Percentiles rank a stretch among this genome's conserved stretches.
Evolutionary conservation across 2,888 invertebrate genomes (phyloP).

Genomic region (Tuta absoluta): DNA sequence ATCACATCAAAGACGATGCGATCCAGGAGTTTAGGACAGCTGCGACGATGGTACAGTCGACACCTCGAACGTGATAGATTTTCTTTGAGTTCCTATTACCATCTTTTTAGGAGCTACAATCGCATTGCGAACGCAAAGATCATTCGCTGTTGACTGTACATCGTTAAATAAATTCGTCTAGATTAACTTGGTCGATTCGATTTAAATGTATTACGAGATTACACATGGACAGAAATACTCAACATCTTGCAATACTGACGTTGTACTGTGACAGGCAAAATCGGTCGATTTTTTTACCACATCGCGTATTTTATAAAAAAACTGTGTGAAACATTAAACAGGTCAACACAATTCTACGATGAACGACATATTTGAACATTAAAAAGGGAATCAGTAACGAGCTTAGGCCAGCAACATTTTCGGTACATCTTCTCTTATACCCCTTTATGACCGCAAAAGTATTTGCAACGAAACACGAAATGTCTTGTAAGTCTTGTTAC

Average conservation of each 20-base stretch:
- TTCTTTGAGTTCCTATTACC: not conserved
- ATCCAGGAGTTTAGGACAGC: slow-evolving; percentile 54
- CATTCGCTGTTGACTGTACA: slow-evolving; percentile 5
- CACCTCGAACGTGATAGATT: not conserved
- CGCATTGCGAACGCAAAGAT: not conserved
- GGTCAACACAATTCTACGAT: no score
- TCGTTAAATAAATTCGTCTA: not conserved
- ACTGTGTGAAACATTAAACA: not conserved
- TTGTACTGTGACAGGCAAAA: slow-evolving; percentile 10
- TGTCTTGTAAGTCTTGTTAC: no score
- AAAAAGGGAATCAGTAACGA: no score
- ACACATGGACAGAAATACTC: slow-evolving; percentile 17
- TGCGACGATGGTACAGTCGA: slow-evolving; percentile 13
- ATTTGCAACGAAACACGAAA: no score
- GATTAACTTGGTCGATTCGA: slow-evolving; percentile 23
- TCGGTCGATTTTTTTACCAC: not conserved
- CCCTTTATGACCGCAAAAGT: no score
- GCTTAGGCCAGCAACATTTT: no score
- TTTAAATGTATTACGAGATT: slow-evolving; percentile 22
- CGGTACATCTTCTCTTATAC: no score
- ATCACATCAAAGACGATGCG: slow-evolving; percentile 71
- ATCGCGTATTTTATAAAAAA: not conserved
- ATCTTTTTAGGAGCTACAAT: not conserved
- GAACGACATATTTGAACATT: no score
- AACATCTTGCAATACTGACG: slow-evolving; percentile 10